A percentile compares a stretch with the other conserved stretches of the same genome.
These are phyloP conservation scores for Siderastrea siderea DNA, from an alignment of 92 coral and sea anemone genomes.

Conservation along the genomic window DNA sequence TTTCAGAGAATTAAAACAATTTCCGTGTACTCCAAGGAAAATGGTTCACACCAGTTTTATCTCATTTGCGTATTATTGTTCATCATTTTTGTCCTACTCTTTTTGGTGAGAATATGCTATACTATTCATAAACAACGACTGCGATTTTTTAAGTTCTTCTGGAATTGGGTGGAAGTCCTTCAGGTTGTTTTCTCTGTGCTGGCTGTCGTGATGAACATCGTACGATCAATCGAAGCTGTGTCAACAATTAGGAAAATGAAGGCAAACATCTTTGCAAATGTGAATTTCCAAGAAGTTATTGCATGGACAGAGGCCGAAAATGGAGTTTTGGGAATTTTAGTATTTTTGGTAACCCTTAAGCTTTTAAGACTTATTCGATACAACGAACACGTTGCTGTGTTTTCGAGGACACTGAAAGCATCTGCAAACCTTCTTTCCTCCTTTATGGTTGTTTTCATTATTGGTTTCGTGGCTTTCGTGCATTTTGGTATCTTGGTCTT, in stretches of 20 bases:
- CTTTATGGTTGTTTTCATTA: slow-evolving; percentile 42
- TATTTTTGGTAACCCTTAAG: slow-evolving; percentile 66
- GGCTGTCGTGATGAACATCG: slow-evolving; percentile 56
- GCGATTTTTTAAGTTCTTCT: slow-evolving; percentile 51
- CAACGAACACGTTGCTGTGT: slow-evolving; percentile 64
- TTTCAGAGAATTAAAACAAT: slow-evolving; percentile 62
- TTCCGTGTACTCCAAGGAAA: slow-evolving; percentile 51
- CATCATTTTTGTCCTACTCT: slow-evolving; percentile 57
- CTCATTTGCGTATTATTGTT: slow-evolving; percentile 70
- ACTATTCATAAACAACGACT: slow-evolving; percentile 38
- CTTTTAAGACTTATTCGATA: slow-evolving; percentile 74
- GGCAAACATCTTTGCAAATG: slow-evolving; percentile 58
- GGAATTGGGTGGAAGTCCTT: slow-evolving; percentile 80
- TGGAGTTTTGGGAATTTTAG: slow-evolving; percentile 58
- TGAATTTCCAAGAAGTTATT: slow-evolving; percentile 64
- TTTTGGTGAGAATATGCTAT: slow-evolving; percentile 43
- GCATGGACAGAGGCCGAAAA: slow-evolving; percentile 68
- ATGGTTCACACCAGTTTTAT: slow-evolving; percentile 69
- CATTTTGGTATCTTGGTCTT: slow-evolving; percentile 49
- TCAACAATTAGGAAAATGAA: slow-evolving; percentile 53
- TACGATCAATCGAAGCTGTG: slow-evolving; percentile 45
- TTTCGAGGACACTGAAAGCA: slow-evolving; percentile 54
- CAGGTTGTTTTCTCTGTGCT: slow-evolving; percentile 49
- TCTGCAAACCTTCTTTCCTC: slow-evolving; percentile 41
- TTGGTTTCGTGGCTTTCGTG: slow-evolving; percentile 53